Percentiles rank a stretch among this genome's conserved stretches.
These are phyloP conservation scores for Atrina japonica DNA, from an alignment of 2,888 invertebrate genomes.

Conservation along the genomic window DNA sequence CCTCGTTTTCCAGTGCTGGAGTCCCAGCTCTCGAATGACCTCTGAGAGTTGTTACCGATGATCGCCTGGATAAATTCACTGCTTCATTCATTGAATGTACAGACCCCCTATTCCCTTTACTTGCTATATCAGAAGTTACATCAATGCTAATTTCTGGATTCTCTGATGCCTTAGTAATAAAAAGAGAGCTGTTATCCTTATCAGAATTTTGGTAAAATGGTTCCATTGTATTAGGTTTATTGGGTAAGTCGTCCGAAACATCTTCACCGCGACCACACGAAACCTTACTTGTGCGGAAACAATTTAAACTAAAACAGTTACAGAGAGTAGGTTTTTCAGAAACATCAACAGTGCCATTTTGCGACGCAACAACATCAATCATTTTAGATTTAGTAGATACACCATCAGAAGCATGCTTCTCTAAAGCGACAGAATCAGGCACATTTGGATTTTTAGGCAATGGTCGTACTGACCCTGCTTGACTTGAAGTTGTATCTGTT, in stretches of 20 bases:
- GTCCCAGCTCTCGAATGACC: slow-evolving; percentile 55
- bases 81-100: slow-evolving; percentile 37
- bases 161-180: not conserved
- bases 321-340: slow-evolving; percentile 46
- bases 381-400: slow-evolving; percentile 24
- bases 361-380: slow-evolving; percentile 12
- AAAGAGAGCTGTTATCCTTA: slow-evolving; percentile 9
- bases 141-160: slow-evolving; percentile 38
- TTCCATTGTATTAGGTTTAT: slow-evolving; percentile 19
- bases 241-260: slow-evolving; percentile 26
- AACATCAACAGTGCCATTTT: slow-evolving; percentile 31
- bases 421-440: slow-evolving; percentile 19
- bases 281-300: slow-evolving; percentile 53
- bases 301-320: slow-evolving; percentile 48
- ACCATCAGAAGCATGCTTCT: slow-evolving; percentile 5
- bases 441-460: slow-evolving; percentile 28
- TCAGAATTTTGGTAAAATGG: not conserved
- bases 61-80: slow-evolving; percentile 45
- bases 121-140: slow-evolving; percentile 34
- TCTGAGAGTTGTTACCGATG: slow-evolving; percentile 54
- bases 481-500: slow-evolving; percentile 22
- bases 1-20: slow-evolving; percentile 55
- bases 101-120: slow-evolving; percentile 40
- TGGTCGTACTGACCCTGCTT: slow-evolving; percentile 39
- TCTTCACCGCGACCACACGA: slow-evolving; percentile 55